These are phyloP conservation scores for Microplitis deprimator DNA, from an alignment of 2,888 invertebrate genomes.

Conservation along the genomic window DNA sequence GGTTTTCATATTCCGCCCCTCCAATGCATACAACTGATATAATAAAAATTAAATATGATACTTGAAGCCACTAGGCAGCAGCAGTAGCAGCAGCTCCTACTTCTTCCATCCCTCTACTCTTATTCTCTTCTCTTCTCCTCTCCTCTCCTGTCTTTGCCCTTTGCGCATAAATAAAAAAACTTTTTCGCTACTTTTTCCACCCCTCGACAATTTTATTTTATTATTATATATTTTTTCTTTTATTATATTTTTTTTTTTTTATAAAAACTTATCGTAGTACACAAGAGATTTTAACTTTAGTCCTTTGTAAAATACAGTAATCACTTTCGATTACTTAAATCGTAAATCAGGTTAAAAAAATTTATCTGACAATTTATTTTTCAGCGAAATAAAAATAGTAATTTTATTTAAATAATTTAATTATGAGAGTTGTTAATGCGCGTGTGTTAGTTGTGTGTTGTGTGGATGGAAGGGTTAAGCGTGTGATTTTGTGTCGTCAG, in stretches of 20 bases:
- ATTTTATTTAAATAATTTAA: not conserved
- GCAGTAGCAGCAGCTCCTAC: not conserved
- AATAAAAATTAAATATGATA: slow-evolving; percentile 71
- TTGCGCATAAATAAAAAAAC: slow-evolving; percentile 42
- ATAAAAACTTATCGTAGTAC: not conserved
- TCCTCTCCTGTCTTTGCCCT: slow-evolving; percentile 29
- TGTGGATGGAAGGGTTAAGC: not conserved
- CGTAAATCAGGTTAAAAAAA: not conserved
- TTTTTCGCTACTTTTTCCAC: slow-evolving; percentile 33
- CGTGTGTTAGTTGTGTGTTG: not conserved
- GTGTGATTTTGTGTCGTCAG: slow-evolving; percentile 23
- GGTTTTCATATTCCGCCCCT: slow-evolving; percentile 26
- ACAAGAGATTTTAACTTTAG: slow-evolving; percentile 1
- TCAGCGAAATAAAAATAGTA: not conserved
- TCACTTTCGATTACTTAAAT: not conserved
- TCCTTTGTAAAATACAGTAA: not conserved
- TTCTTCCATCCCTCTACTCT: slow-evolving; percentile 19
- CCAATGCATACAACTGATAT: slow-evolving; percentile 59
- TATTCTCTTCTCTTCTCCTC: not conserved
- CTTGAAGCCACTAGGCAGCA: slow-evolving; percentile 52
- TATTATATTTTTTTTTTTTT: slow-evolving; percentile 23
- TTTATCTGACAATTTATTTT: no score
- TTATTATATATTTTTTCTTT: slow-evolving; percentile 44
- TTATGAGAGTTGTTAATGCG: not conserved
- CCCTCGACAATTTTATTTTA: slow-evolving; percentile 44